These are phyloP conservation scores for Epirrita christyi DNA, from an alignment of 2,888 invertebrate species.

Conservation along the genomic window DNA sequence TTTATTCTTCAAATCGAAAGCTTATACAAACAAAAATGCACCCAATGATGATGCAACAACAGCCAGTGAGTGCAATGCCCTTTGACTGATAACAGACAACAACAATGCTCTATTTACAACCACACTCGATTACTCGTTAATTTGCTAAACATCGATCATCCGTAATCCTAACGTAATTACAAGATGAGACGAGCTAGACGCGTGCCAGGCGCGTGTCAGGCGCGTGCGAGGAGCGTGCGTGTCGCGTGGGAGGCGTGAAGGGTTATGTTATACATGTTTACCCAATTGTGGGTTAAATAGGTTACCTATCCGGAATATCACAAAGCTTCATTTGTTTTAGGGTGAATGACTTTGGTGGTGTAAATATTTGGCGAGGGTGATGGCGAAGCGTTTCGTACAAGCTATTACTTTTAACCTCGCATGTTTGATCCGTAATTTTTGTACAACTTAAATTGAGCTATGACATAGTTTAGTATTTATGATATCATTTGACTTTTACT, in stretches of 20 bases:
- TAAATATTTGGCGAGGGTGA: not conserved
- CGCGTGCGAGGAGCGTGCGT: slow-evolving; percentile 17
- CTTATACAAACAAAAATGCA: not conserved
- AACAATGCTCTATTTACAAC: not conserved
- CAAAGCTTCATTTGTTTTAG: not conserved
- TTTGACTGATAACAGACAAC: slow-evolving; percentile 12
- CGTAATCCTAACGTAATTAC: slow-evolving; percentile 28
- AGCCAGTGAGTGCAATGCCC: not conserved
- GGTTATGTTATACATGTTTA: slow-evolving; percentile 22
- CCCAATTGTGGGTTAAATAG: slow-evolving; percentile 28
- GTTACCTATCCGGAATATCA: slow-evolving; percentile 17
- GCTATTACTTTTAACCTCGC: no score
- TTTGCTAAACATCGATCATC: slow-evolving; percentile 31
- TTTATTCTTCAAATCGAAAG: no score
- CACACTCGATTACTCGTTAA: slow-evolving; percentile 21
- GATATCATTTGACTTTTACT: no score
- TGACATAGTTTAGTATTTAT: no score
- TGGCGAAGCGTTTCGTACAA: no score
- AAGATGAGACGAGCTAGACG: slow-evolving; percentile 19
- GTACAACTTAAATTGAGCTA: no score
- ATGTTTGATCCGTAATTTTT: no score
- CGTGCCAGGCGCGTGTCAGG: slow-evolving; percentile 21
- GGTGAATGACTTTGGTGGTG: slow-evolving; percentile 11
- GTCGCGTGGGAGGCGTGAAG: slow-evolving; percentile 20
- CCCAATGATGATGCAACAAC: not conserved